Conservation (phyloP, 2,888 invertebrate genomes). For the Drosophila leonis region DNA sequence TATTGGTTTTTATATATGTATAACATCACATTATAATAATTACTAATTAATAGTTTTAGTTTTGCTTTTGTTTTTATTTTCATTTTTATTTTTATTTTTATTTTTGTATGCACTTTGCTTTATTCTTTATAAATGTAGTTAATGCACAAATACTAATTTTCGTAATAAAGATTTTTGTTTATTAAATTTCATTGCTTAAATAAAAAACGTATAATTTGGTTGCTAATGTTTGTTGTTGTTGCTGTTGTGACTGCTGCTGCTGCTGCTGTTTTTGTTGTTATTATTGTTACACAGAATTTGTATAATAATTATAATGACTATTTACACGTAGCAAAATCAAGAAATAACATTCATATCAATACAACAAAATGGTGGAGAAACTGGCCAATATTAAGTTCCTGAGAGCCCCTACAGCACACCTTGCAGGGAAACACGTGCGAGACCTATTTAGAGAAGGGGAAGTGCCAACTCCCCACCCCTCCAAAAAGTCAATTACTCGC, state of each 20-base stretch:
- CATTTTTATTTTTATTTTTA: constrained; percentile 26
- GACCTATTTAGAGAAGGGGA: constrained; percentile 2
- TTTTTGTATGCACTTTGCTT: constrained; percentile 31
- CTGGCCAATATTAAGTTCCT: constrained; percentile 24
- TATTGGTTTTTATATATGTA: constrained; percentile 42
- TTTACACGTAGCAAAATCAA: constrained; percentile 59
- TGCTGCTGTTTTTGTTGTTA: constrained; percentile 5
- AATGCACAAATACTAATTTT: constrained; percentile 68
- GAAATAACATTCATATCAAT: constrained; percentile 11
- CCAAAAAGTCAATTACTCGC: constrained; percentile 35
- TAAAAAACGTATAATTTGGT: constrained; percentile 48
- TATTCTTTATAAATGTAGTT: constrained; percentile 58
- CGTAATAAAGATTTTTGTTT: constrained; percentile 73
- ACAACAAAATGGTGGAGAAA: constrained; percentile 18
- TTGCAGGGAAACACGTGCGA: constrained; percentile 47
- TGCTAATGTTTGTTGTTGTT: constrained; percentile 14
- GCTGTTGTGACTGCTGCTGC: constrained; percentile 3
- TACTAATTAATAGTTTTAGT: constrained; percentile 74
- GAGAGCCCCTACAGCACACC: constrained; percentile 8
- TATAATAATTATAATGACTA: constrained; percentile 76
- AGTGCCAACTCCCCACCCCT: too few relatives aligned
- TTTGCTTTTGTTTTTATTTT: constrained; percentile 35
- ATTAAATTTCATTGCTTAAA: constrained; percentile 20
- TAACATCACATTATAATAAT: constrained; percentile 84
- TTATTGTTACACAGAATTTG: constrained; percentile 26